Base-by-base conservation (phyloP, 2,888 invertebrate genomes). In the Tipula lateralis region DNA sequence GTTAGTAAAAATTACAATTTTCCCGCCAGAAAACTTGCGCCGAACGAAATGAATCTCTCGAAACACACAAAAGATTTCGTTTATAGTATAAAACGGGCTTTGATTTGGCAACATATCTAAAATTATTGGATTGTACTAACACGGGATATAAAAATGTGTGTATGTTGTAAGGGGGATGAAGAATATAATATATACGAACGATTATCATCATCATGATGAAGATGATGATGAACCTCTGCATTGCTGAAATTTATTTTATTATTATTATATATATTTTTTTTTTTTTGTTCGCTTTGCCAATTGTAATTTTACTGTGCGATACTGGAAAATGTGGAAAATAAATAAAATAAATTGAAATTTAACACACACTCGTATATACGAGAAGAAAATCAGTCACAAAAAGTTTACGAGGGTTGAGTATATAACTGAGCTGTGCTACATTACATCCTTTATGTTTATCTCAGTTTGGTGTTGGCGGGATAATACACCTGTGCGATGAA, bases 331-430 rank as follows among this genome's bases (percentile, higher is more conserved):
- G 66, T 66, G 66, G 0, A 66, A 66, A 66, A 66, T 50, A 50
- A 50, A 50, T 50, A 50, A 50, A 50, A 50, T 66, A 66, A 66
- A 66, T 66, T 66, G 66, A 66, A 66, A 66, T 66, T 66, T 66
- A 66, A 66, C 66, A 66, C 66, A 66, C 66, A 66, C 66, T 9
- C 19, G 32, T 2, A 39, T 6, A 39, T 16, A 16, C n/a, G 44
- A 50, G 16, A 16, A 16, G 66, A 66, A 66, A 66, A 66, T 24
- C 66, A 66, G 66, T 66, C 24, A 66, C 66, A 66, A 24, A 24
- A 16, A 50, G 16, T 66, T 66, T 66, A 66, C 24, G 66, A 66
- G 66, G 66, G 66, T 66, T 44, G n/a, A n/a, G n/a, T n/a, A n/a
- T n/a, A 16, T 66, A 19, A 19, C 6, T 50, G 6, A 3, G 50